Conservation (phyloP, 2,797 vertebrate species). For the Pseudomugil gertrudae region DNA sequence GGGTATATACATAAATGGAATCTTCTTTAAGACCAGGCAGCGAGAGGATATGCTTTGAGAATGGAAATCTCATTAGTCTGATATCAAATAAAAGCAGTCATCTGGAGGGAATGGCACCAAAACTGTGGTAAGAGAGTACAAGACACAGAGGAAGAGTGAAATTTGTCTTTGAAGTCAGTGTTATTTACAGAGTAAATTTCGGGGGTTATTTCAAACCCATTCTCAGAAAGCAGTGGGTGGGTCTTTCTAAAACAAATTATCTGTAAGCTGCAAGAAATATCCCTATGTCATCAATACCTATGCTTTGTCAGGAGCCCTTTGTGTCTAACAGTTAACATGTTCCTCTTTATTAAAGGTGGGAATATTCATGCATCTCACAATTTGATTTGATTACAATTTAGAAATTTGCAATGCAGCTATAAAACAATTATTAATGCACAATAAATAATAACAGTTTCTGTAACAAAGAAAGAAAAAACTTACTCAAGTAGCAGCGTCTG, state of each 20-base stretch:
- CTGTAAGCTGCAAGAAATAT: constrained; percentile 13
- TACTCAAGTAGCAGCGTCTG: no score
- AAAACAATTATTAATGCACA: no score
- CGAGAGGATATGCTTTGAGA: constrained; percentile 73
- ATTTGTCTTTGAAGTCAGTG: constrained; percentile 76
- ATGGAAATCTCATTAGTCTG: constrained; percentile 83
- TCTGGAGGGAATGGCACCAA: constrained; percentile 75
- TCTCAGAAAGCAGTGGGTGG: constrained; percentile 43
- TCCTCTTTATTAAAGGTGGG: no score
- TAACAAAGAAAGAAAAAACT: no score
- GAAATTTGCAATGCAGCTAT: no score
- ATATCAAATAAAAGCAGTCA: constrained; percentile 82
- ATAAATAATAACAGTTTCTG: no score
- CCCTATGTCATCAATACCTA: constrained; percentile 2
- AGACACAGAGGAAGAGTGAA: constrained; percentile 61
- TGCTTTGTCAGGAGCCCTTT: constrained; percentile 7
- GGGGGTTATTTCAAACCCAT: constrained; percentile 61
- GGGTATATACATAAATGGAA: constrained; percentile 79
- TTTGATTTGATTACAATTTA: no score
- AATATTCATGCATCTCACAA: no score
- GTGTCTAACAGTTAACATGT: background rate
- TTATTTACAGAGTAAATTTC: constrained; percentile 66
- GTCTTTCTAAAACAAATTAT: constrained; percentile 14
- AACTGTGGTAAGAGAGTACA: constrained; percentile 62
- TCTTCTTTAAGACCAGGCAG: constrained; percentile 69